Conservation (phyloP, 2,113 vertebrate genomes). For the Xiphophorus maculatus region DNA sequence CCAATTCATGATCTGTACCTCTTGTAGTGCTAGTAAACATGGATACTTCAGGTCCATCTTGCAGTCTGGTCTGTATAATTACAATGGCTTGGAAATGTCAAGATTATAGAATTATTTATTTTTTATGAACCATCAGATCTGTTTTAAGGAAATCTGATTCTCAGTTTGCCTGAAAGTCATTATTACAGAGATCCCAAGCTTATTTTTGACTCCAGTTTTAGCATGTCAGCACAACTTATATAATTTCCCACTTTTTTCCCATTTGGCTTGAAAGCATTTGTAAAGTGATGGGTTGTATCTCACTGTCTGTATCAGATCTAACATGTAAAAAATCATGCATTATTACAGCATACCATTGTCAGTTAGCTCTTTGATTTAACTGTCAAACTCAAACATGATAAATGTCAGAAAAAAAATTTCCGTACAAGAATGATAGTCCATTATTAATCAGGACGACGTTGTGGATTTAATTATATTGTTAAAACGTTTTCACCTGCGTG, state of each 20-base stretch:
- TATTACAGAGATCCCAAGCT: not conserved
- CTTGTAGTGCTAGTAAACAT: not conserved
- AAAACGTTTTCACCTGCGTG: constrained; percentile 1
- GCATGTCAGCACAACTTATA: not conserved
- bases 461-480: constrained; percentile 33
- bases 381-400: constrained; percentile 19
- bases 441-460: constrained; percentile 30
- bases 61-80: no score
- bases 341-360: constrained; percentile 12
- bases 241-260: not conserved
- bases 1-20: not conserved
- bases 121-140: no score
- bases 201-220: not conserved
- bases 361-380: constrained; percentile 10
- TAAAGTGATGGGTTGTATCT: not conserved
- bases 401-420: constrained; percentile 25
- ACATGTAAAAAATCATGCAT: constrained; percentile 14
- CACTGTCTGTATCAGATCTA: not conserved
- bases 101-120: no score
- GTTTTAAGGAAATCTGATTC: no score
- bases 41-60: not conserved
- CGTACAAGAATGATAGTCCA: constrained; percentile 18
- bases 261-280: not conserved
- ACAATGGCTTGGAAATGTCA: no score
- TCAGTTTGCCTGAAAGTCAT: not conserved